Evolutionary conservation across 2,888 invertebrate genomes (phyloP), one percentile per base, ranked within the genome.

Genomic region (Margaritifera margaritifera): DNA sequence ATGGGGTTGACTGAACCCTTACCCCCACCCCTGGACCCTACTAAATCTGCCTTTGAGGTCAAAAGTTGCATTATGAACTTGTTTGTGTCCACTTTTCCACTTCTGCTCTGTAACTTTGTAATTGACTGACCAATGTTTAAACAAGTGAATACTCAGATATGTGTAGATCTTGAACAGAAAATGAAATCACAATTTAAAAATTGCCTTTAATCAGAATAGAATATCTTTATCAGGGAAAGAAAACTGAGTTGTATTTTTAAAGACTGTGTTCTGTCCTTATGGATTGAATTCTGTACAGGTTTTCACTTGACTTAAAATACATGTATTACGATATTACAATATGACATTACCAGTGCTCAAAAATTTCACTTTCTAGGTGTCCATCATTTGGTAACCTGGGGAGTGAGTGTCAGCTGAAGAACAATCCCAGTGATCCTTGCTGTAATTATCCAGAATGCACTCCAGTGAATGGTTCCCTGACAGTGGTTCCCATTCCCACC

Each of bases 381-480:
- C 81, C 82, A 51, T 55, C 65, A 11, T 82, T 82, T 65, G 55
- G 55, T n/a, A 76, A 75, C 57, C 66, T 82, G 52, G 80, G 80
- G 3, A 6, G 71, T 6, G 60, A 70, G 15, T 77, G 78, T 71
- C 73, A 60, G 2, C 71, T 82, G 71, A 62, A 68, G 24, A 80
- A 80, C 52, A 79, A 79, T 50, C 80, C 81, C 8, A 77, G 73
- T 57, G 82, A 82, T 59, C 77, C 77, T 25, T 82, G 82, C 70
- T 82, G 82, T 53, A 51, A 73, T 63, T 69, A 72, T 42, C 81
- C 82, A 58, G 66, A 66, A 19, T 82, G 82, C 59, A 69, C 57
- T 5, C 68, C 70, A 15, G 69, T 69, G 0, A 65, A 64, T 27
- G 78, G 74, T 51, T 70, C 74, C 19, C 60, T 70, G 20, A 58